These are phyloP conservation scores for Dysmachus trigonus DNA, from an alignment of 2,888 invertebrate genomes.

Conservation along the genomic window DNA sequence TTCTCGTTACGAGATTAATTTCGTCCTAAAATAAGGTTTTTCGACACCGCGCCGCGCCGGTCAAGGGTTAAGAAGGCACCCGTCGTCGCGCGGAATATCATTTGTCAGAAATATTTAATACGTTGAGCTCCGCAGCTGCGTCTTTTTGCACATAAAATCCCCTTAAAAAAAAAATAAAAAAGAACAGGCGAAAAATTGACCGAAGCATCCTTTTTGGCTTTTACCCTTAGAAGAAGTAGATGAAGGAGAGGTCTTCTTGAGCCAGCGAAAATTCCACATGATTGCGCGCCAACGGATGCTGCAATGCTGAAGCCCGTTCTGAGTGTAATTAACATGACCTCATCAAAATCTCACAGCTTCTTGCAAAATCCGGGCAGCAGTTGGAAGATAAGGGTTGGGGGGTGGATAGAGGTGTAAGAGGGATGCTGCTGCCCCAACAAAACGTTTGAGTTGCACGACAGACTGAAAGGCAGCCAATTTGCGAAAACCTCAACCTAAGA, in stretches of 20 bases:
- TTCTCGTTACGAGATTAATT: slow-evolving; percentile 2
- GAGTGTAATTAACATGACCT: slow-evolving; percentile 49
- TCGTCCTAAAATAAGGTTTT: background rate
- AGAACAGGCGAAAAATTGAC: background rate
- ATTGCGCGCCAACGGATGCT: background rate
- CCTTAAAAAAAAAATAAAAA: too few species aligned
- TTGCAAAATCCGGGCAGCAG: background rate
- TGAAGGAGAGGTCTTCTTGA: too few species aligned
- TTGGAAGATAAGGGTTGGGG: background rate
- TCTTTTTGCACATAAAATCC: background rate
- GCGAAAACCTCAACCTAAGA: slow-evolving; percentile 44
- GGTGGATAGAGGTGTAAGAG: background rate
- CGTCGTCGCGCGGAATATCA: background rate
- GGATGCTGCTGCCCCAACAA: background rate
- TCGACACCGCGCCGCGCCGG: too few species aligned
- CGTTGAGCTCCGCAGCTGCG: background rate
- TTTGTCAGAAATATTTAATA: background rate
- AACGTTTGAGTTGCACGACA: background rate
- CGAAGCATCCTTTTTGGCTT: background rate
- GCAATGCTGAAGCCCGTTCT: background rate
- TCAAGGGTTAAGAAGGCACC: background rate
- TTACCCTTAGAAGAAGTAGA: background rate
- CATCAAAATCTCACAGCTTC: slow-evolving; percentile 45
- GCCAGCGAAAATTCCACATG: slow-evolving; percentile 23
- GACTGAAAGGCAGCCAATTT: slow-evolving; percentile 29